Conservation (phyloP, 1,140 invertebrate species). For the Penaeus chinensis region DNA sequence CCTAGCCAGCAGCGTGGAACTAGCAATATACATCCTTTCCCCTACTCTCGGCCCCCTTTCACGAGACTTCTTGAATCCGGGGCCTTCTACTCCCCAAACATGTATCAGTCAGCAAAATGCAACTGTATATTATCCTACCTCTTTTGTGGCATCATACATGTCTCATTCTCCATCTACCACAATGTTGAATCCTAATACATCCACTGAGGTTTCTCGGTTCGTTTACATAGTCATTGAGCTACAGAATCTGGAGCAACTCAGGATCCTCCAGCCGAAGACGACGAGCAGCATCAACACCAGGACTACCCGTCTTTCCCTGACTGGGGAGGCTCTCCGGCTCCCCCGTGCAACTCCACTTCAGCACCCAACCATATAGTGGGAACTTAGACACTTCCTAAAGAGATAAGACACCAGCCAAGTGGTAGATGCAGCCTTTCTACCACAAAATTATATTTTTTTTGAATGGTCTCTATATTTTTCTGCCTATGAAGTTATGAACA, state of each 20-base stretch:
- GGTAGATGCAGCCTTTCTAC: no score
- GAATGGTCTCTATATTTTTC: no score
- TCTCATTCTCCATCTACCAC: slow-evolving; percentile 18
- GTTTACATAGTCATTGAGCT: background rate
- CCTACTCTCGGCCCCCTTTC: slow-evolving; percentile 16
- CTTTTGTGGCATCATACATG: slow-evolving; percentile 16
- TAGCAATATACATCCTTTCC: slow-evolving; percentile 17
- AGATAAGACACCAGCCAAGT: no score
- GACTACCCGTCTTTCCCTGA: no score
- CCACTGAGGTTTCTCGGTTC: slow-evolving; percentile 17
- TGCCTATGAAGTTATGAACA: no score
- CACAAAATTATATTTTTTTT: no score
- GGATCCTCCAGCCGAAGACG: background rate
- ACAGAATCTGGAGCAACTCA: background rate
- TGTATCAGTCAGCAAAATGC: slow-evolving; percentile 19
- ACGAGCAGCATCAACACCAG: slow-evolving; percentile 5
- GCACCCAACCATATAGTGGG: no score
- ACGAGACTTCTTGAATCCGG: slow-evolving; percentile 2
- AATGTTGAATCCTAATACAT: slow-evolving; percentile 23
- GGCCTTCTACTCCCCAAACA: slow-evolving; percentile 20
- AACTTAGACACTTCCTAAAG: no score
- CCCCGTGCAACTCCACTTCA: no score
- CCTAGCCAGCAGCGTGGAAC: slow-evolving; percentile 14
- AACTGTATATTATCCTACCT: slow-evolving; percentile 13
- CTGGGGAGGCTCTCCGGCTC: no score